Conservation (phyloP, 1,140 invertebrate genomes). For the Anthonomus grandis region DNA sequence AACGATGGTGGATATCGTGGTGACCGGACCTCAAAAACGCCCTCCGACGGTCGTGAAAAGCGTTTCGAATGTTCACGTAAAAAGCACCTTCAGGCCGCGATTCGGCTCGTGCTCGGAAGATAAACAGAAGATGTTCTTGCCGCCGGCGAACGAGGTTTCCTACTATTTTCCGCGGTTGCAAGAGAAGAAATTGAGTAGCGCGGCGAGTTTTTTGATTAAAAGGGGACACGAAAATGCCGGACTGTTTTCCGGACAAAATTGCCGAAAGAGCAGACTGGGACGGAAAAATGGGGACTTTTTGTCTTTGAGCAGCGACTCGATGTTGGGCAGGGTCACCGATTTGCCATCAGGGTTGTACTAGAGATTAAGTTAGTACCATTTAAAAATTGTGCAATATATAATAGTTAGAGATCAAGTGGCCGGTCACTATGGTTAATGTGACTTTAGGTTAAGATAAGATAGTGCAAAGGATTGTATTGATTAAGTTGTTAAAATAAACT, state of each 20-base stretch:
- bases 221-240: slow-evolving; percentile 59
- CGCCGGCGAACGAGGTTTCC: slow-evolving; percentile 29
- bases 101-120: slow-evolving; percentile 34
- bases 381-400: neutral
- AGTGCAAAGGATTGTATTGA: no score
- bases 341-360: slow-evolving; percentile 70
- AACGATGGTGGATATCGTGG: slow-evolving; percentile 67
- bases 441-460: no score
- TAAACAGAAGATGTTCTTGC: slow-evolving; percentile 48
- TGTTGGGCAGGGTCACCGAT: slow-evolving; percentile 62
- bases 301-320: slow-evolving; percentile 37
- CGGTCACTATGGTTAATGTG: no score
- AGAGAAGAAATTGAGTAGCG: slow-evolving; percentile 42
- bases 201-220: slow-evolving; percentile 57
- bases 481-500: no score
- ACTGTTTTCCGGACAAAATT: slow-evolving; percentile 56
- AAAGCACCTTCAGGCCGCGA: slow-evolving; percentile 20
- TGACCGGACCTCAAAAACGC: slow-evolving; percentile 49
- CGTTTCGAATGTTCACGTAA: slow-evolving; percentile 36
- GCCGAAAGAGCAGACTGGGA: slow-evolving; percentile 46
- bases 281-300: slow-evolving; percentile 50
- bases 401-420: neutral
- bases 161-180: slow-evolving; percentile 46
- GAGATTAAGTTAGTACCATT: neutral
- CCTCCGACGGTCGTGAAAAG: slow-evolving; percentile 44